Conservation (phyloP, 1,140 invertebrate genomes). For the Druon quercuslanigerum region DNA sequence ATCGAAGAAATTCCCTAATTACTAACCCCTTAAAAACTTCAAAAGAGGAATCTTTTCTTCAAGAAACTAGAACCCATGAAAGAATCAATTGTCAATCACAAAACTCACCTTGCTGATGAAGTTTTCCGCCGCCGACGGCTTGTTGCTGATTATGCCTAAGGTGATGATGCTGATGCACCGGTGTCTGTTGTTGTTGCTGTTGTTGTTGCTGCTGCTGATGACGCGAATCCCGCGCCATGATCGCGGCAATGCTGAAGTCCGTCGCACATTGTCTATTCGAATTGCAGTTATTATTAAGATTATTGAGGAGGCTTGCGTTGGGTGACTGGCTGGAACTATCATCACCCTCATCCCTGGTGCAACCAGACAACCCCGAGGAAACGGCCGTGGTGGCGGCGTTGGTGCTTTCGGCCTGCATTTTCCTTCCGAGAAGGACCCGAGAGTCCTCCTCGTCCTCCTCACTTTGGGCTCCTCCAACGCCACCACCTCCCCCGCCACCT, state of each 20-base stretch:
- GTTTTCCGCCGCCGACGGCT: constrained; percentile 67
- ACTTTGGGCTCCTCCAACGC: constrained; percentile 66
- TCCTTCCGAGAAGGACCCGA: constrained; percentile 77
- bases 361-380: constrained; percentile 56
- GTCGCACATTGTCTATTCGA: constrained; percentile 82
- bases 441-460: constrained; percentile 75
- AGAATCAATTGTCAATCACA: neutral
- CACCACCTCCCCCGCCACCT: constrained; percentile 67
- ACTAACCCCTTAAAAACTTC: too few relatives aligned
- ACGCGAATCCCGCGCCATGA: constrained; percentile 87
- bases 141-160: constrained; percentile 62
- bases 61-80: neutral
- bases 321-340: constrained; percentile 70
- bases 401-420: constrained; percentile 71
- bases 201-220: constrained; percentile 71
- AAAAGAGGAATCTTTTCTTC: too few relatives aligned
- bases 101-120: constrained; percentile 68
- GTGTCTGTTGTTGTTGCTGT: constrained; percentile 50
- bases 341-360: constrained; percentile 63
- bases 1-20: too few relatives aligned
- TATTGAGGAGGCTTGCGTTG: constrained; percentile 68
- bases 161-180: constrained; percentile 46
- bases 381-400: constrained; percentile 68
- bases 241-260: constrained; percentile 95
- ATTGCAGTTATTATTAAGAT: constrained; percentile 71